Conservation (phyloP, 2,888 invertebrate genomes). For the Epistrophe grossulariae region DNA sequence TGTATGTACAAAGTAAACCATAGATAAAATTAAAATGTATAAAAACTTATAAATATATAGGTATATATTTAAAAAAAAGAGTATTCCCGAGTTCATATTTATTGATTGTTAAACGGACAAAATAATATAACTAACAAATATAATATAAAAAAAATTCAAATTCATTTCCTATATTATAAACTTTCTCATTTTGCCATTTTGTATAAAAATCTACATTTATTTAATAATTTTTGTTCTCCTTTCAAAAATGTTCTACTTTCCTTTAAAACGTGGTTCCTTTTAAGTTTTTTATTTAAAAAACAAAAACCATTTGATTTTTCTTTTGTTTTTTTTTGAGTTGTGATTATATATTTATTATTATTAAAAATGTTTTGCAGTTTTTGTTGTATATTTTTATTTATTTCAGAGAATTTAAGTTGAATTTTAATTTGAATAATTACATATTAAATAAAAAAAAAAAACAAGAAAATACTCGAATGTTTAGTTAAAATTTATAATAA, state of each 20-base stretch:
- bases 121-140: conserved; percentile 55
- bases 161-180: not conserved
- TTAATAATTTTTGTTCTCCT: conserved; percentile 5
- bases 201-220: not conserved
- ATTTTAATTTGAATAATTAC: conserved; percentile 37
- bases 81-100: conserved; percentile 77
- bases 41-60: conserved; percentile 23
- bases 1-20: conserved; percentile 73
- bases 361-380: not conserved
- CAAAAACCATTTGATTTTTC: not conserved
- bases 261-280: conserved; percentile 9
- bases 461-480: conserved; percentile 51
- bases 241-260: not conserved
- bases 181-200: conserved; percentile 29
- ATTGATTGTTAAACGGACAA: conserved; percentile 73
- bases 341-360: conserved; percentile 43
- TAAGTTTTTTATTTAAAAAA: conserved; percentile 19
- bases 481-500: conserved; percentile 71
- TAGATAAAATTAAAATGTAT: conserved; percentile 60
- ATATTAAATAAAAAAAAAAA: not conserved
- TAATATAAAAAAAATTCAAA: conserved; percentile 1
- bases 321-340: conserved; percentile 66
- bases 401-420: conserved; percentile 48
- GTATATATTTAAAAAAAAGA: conserved; percentile 48
- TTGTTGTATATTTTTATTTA: conserved; percentile 45